A percentile compares a stretch with the other conserved stretches of the same genome.
These are phyloP conservation scores for Hypomecis punctinalis DNA, from an alignment of 2,888 invertebrate genomes.

Conservation along the genomic window DNA sequence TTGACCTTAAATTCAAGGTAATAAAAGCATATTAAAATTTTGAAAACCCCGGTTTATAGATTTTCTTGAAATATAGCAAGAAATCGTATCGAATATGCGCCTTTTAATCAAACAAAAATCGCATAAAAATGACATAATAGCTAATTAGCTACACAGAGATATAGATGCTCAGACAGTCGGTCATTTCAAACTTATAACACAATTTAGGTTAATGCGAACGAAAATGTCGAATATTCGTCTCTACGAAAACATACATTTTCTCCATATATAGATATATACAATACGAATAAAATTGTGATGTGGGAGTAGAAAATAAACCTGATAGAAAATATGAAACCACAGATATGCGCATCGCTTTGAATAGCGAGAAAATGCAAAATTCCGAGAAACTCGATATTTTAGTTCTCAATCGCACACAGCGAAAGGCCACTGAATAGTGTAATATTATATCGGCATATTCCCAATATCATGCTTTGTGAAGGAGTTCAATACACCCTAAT, in stretches of 20 bases:
- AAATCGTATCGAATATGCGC: too few relatives aligned
- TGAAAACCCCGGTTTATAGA: too few relatives aligned
- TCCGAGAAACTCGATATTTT: not conserved
- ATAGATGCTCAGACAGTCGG: too few relatives aligned
- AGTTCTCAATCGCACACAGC: constrained; percentile 7
- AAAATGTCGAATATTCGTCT: too few relatives aligned
- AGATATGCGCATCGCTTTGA: constrained; percentile 7
- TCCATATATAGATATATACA: not conserved
- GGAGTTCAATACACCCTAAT: constrained; percentile 23
- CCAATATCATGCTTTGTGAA: constrained; percentile 24
- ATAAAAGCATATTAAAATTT: too few relatives aligned
- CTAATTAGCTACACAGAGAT: too few relatives aligned
- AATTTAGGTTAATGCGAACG: too few relatives aligned
- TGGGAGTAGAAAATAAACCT: not conserved
- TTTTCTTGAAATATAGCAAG: too few relatives aligned
- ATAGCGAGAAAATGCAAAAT: constrained; percentile 10
- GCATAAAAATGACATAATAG: too few relatives aligned
- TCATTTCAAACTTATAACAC: too few relatives aligned
- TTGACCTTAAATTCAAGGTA: not conserved
- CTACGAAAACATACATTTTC: too few relatives aligned
- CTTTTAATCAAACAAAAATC: too few relatives aligned
- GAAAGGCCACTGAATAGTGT: constrained; percentile 19
- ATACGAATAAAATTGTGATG: not conserved
- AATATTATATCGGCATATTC: constrained; percentile 21
- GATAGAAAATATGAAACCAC: not conserved